Percentiles rank a stretch among this genome's conserved stretches.
Evolutionary conservation across 2,797 vertebrate genomes (phyloP).

Genomic region (Scolopax rusticola): DNA sequence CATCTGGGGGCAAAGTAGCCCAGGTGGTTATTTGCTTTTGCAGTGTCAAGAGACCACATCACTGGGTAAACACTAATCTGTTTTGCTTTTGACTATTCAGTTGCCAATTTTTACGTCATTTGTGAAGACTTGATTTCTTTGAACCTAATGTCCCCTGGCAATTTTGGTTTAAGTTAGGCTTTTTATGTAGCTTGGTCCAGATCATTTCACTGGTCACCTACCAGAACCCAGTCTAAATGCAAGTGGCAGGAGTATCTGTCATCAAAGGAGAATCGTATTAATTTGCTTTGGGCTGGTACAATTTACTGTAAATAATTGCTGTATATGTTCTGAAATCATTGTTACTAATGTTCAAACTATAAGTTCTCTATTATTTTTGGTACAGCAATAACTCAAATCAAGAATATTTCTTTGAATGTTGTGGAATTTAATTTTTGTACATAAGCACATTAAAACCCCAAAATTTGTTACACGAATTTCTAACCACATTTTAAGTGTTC

Average conservation of each 20-base stretch:
- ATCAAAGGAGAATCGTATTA: not conserved
- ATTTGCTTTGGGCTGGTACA: not conserved
- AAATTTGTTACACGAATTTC: accelerated
- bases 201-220: not conserved
- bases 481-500: not conserved
- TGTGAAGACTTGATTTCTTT: not conserved
- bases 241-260: not conserved
- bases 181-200: not conserved
- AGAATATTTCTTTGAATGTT: not conserved
- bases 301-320: not conserved
- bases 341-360: not conserved
- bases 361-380: not conserved
- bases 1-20: not conserved
- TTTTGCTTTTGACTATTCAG: not conserved
- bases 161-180: not conserved
- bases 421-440: not conserved
- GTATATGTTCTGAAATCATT: not conserved
- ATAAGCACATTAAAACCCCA: not conserved
- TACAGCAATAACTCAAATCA: not conserved
- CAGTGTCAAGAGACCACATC: not conserved
- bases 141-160: not conserved
- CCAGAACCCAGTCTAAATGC: not conserved
- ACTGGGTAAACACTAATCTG: not conserved
- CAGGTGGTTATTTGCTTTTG: not conserved
- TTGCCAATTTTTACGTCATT: not conserved